phyloP scores from a whole-genome alignment of 2,113 vertebrate species.

The Tetraodon nigroviridis region DNA sequence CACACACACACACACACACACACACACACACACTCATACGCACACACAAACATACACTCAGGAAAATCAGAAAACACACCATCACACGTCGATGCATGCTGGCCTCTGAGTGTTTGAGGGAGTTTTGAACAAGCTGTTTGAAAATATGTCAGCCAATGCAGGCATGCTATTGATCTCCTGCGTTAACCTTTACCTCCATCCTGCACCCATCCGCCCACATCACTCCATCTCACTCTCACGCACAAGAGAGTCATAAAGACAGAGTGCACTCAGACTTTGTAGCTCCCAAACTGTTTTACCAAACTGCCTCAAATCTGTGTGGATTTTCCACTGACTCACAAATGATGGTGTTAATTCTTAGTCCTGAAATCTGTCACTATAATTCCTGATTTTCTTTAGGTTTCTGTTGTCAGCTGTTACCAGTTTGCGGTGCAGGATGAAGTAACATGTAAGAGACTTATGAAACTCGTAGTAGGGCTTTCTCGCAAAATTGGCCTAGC shows the following conservation, averaged over 20 bases:
- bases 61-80: conserved; percentile 8
- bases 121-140: conserved; percentile 45
- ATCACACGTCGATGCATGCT: conserved; percentile 42
- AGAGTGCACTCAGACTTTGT: conserved; percentile 16
- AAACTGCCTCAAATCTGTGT: no score
- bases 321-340: no score
- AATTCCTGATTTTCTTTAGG: no score
- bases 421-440: no score
- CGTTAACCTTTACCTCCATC: conserved; percentile 44
- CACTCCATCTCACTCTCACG: conserved; percentile 13
- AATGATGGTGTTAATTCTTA: no score
- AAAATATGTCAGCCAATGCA: conserved; percentile 36
- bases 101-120: conserved; percentile 33
- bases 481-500: no score
- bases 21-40: conserved; percentile 4
- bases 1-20: conserved; percentile 11
- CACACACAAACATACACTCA: no score
- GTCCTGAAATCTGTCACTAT: no score
- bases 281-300: not conserved
- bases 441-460: no score
- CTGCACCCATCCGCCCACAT: conserved; percentile 21
- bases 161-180: conserved; percentile 38
- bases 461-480: no score
- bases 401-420: no score
- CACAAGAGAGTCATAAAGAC: conserved; percentile 11